Evolutionary conservation across 2,113 vertebrate species (phyloP), one percentile per base, ranked within the genome.

Genomic region (Sceloporus tristichus): DNA sequence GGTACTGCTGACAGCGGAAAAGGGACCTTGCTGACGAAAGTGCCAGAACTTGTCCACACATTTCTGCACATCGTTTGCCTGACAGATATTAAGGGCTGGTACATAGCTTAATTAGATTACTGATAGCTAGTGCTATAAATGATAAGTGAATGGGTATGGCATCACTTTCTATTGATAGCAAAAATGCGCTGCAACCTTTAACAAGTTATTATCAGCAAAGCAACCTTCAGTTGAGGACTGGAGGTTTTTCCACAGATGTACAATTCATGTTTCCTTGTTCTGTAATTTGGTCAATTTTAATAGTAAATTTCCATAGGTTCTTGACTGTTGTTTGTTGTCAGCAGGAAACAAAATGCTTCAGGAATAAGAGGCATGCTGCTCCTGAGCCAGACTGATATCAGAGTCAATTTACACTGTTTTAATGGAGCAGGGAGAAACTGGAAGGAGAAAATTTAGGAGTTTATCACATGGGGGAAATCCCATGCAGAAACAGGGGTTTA

Each of bases 1-100:
- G 97, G 97, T 98, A 97, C 96, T 98, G 98, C 98, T 99, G 98
- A 99, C 98, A 98, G 98, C 94, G 95, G 98, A 98, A 98, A 97
- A 97, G 97, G 97, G 97, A 97, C 97, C 96, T 95, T 95, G 95
- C 95, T 91, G 93, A 97, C 94, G 96, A 87, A 94, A 96, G 95
- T 96, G 94, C 97, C 97, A 97, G 97, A 96, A 96, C 95, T 94
- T 92, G 95, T 92, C 96, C 94, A 0, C 94, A 95, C 96, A 97
- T 97, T 97, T 97, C 97, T 97, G 96, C 96, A 96, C 96, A 96
- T 96, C 91, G 92, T 97, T 97, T 95, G 93, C 91, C 94, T 97
- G 97, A 97, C 97, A 97, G 96, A 96, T 97, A 97, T 96, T 97
- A 96, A 96, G 93, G 94, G 88, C 94, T 97, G 95, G 93, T 95